Percentiles rank a stretch among this genome's conserved stretches.
Evolutionary conservation across 2,888 invertebrate species (phyloP).

Genomic region (Parascotia fuliginaria): DNA sequence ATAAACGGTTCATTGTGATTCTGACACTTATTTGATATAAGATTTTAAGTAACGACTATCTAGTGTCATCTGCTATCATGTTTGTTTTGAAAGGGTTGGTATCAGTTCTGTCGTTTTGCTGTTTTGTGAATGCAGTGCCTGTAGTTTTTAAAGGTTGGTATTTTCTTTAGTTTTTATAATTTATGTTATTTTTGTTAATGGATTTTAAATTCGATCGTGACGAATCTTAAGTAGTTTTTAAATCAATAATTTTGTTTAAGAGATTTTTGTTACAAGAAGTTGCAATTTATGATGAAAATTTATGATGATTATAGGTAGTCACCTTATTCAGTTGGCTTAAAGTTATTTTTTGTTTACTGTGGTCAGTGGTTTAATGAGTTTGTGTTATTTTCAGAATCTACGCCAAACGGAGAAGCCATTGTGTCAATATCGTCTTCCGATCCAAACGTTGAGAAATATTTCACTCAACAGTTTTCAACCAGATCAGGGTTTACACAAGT

Average conservation of each 20-base stretch:
- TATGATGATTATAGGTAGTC: no score
- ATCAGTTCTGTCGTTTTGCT: constrained; percentile 32
- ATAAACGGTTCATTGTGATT: constrained; percentile 44
- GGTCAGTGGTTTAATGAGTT: no score
- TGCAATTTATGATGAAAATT: no score
- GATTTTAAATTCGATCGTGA: neutral
- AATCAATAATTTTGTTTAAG: no score
- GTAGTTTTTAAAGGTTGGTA: constrained; percentile 62
- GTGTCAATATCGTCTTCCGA: constrained; percentile 65
- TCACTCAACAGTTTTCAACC: constrained; percentile 40
- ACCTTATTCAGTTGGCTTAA: no score
- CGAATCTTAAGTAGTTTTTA: neutral
- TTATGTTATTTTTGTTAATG: neutral
- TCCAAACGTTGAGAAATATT: constrained; percentile 59
- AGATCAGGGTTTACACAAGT: constrained; percentile 35
- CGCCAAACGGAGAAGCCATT: constrained; percentile 61
- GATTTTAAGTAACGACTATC: constrained; percentile 30
- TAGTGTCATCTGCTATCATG: constrained; percentile 22
- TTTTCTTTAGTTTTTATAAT: neutral
- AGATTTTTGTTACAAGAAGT: no score
- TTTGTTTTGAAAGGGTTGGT: constrained; percentile 23
- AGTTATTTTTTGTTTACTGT: no score
- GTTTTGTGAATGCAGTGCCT: constrained; percentile 46
- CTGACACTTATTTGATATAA: constrained; percentile 34
- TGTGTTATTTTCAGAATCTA: constrained; percentile 56